Percentiles rank a stretch among this genome's conserved stretches.
phyloP scores from a whole-genome alignment of 2,888 invertebrate species.

The Matsumyia berberina region DNA sequence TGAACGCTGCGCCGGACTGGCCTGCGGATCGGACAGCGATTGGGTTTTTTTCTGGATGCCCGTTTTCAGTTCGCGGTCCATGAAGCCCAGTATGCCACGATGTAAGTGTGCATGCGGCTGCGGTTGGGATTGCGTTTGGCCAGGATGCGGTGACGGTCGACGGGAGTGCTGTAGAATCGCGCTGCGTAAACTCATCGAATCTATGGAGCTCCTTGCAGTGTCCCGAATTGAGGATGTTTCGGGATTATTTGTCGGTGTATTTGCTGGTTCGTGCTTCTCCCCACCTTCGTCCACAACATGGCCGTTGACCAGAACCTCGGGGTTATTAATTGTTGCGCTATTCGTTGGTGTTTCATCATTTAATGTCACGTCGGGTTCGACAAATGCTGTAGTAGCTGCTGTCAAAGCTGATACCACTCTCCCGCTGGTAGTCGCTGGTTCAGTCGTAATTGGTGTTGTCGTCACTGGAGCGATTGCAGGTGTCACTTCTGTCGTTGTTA shows the following conservation, averaged over 20 bases:
- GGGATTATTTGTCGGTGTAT: constrained; percentile 67
- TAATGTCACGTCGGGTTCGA: constrained; percentile 38
- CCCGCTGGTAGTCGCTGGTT: constrained; percentile 78
- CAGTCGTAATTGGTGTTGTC: constrained; percentile 70
- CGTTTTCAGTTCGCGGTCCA: constrained; percentile 84
- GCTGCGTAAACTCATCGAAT: constrained; percentile 82
- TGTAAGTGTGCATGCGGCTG: constrained; percentile 82
- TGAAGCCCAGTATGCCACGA: constrained; percentile 84
- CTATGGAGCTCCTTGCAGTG: constrained; percentile 80
- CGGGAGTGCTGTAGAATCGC: constrained; percentile 80
- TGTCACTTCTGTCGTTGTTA: constrained; percentile 57
- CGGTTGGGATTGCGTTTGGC: constrained; percentile 81
- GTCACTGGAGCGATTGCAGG: constrained; percentile 68
- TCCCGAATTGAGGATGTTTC: constrained; percentile 68
- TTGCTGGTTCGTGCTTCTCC: constrained; percentile 77
- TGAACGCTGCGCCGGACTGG: constrained; percentile 84
- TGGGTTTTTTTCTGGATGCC: constrained; percentile 82
- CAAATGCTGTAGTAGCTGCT: constrained; percentile 59
- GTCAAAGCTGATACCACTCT: constrained; percentile 71
- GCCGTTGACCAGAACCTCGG: constrained; percentile 81
- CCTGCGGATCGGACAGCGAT: constrained; percentile 84
- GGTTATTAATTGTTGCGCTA: constrained; percentile 39
- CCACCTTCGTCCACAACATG: constrained; percentile 73
- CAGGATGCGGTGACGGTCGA: constrained; percentile 74
- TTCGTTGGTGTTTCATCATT: constrained; percentile 35